Conservation (phyloP, 37 sponge, comb jelly and placozoan genomes). For the Beroe forskalii region DNA sequence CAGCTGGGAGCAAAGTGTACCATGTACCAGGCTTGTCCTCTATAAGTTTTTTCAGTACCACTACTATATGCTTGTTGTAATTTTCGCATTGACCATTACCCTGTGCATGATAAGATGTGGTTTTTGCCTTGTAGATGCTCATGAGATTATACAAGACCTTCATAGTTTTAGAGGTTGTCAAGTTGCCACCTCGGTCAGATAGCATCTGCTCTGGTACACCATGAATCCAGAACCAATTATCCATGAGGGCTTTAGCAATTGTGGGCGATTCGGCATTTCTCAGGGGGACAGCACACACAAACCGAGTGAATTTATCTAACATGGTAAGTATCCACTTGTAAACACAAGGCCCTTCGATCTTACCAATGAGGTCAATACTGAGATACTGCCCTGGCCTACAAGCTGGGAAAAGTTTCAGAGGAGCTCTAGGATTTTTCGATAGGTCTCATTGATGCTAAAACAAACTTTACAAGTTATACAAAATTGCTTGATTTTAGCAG, state of each 20-base stretch:
- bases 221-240: not conserved
- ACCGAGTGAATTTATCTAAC: not conserved
- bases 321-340: constrained; percentile 11
- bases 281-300: not conserved
- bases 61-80: no score
- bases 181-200: not conserved
- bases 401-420: not conserved
- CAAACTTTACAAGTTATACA: constrained; percentile 5
- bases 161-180: not conserved
- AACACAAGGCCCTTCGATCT: not conserved
- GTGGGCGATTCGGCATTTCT: not conserved
- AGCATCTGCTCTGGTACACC: not conserved
- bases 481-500: not conserved
- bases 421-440: constrained; percentile 14
- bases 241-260: constrained; percentile 13
- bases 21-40: not conserved
- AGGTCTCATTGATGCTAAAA: no score
- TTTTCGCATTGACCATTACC: no score
- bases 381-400: not conserved
- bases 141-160: not conserved
- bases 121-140: not conserved
- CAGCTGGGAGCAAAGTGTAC: not conserved
- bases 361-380: not conserved
- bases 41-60: not conserved
- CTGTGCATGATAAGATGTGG: not conserved